Percentiles rank a stretch among this genome's conserved stretches.
phyloP scores from a whole-genome alignment of 2,113 vertebrate species.

The Thymallus thymallus region DNA sequence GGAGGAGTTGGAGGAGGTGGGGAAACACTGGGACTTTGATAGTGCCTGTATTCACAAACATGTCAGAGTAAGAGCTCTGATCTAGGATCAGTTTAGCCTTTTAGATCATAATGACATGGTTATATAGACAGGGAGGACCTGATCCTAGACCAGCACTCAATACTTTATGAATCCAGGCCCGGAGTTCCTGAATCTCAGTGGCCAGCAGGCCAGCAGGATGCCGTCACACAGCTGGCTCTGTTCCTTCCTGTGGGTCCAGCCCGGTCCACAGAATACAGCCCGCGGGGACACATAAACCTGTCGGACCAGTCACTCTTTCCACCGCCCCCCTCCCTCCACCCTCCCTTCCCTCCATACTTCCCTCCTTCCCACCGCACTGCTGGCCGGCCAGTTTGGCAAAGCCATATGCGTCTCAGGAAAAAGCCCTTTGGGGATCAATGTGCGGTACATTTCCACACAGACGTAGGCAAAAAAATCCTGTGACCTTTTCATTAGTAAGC shows the following conservation, averaged over 20 bases:
- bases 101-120: too few relatives aligned
- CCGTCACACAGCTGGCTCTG: conserved; percentile 71
- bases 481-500: conserved; percentile 60
- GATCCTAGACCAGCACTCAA: too few relatives aligned
- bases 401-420: conserved; percentile 58
- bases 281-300: conserved; percentile 75
- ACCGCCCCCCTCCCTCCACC: conserved; percentile 52
- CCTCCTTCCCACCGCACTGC: conserved; percentile 65
- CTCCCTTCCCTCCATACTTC: conserved; percentile 56
- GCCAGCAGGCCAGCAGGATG: conserved; percentile 62
- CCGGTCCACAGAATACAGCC: conserved; percentile 57
- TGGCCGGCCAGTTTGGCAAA: conserved; percentile 69
- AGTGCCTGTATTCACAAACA: conserved; percentile 14
- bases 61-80: too few relatives aligned
- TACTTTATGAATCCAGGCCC: conserved; percentile 37
- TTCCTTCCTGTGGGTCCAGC: conserved; percentile 69
- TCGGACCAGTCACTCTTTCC: conserved; percentile 78
- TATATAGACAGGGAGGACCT: too few relatives aligned
- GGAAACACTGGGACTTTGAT: conserved; percentile 64
- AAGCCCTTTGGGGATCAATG: conserved; percentile 68
- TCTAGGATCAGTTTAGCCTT: too few relatives aligned
- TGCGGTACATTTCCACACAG: conserved; percentile 73
- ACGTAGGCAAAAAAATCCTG: conserved; percentile 55
- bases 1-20: conserved; percentile 42
- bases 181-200: conserved; percentile 66